Percentiles rank a stretch among this genome's conserved stretches.
phyloP scores from a whole-genome alignment of 2,113 vertebrate genomes.

The Reinhardtius hippoglossoides region DNA sequence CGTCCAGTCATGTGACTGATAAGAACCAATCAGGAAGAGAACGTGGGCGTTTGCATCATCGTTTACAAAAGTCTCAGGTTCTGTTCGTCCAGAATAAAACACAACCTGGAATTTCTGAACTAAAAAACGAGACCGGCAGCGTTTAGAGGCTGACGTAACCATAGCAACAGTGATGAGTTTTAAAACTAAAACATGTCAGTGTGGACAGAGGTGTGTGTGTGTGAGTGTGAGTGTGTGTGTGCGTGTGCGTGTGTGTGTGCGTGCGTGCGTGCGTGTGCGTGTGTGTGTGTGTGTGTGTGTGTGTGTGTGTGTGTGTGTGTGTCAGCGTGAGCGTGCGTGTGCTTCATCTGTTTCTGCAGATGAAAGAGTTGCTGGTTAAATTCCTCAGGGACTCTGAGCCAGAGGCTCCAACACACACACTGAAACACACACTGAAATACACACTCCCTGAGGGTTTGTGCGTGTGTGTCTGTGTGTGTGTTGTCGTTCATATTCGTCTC shows the following conservation, averaged over 20 bases:
- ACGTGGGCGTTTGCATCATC: no score
- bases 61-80: no score
- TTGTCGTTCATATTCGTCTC: not conserved
- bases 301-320: conserved; percentile 21
- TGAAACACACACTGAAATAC: not conserved
- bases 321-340: conserved; percentile 17
- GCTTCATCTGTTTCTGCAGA: conserved; percentile 28
- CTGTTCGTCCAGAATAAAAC: no score
- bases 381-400: conserved; percentile 43
- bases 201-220: not conserved
- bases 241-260: conserved; percentile 22
- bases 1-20: no score
- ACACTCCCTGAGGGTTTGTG: not conserved
- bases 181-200: not conserved
- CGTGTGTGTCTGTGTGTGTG: not conserved
- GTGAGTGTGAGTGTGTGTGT: conserved; percentile 16
- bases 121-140: no score
- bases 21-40: no score
- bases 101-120: no score
- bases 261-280: conserved; percentile 16
- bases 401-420: not conserved
- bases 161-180: not conserved
- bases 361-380: conserved; percentile 47
- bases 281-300: conserved; percentile 19
- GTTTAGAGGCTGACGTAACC: not conserved